These are phyloP conservation scores for Netelia melanura DNA, from an alignment of 2,888 invertebrate species.

Conservation along the genomic window DNA sequence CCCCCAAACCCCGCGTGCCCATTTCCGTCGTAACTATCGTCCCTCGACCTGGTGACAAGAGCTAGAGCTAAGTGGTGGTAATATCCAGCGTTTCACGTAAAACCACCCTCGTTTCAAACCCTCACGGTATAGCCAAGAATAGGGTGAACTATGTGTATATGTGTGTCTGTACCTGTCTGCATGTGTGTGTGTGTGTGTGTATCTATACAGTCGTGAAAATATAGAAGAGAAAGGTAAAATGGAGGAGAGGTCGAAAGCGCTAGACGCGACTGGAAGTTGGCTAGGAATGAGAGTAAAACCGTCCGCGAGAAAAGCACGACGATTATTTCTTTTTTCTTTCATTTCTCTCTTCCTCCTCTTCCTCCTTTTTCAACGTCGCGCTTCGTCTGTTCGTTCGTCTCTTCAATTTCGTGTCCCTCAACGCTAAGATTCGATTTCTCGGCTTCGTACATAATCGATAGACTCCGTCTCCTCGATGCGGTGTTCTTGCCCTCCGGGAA, in stretches of 20 bases:
- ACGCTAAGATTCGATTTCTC: conserved; percentile 50
- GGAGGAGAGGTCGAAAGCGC: background rate
- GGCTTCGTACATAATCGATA: conserved; percentile 58
- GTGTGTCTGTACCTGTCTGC: too few species aligned
- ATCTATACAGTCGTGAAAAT: background rate
- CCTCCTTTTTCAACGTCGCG: too few species aligned
- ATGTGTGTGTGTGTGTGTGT: background rate
- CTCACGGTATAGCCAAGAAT: too few species aligned
- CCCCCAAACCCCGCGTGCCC: background rate
- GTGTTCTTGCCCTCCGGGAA: background rate
- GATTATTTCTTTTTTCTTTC: too few species aligned
- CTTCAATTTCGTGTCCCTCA: conserved; percentile 43
- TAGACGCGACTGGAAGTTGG: background rate
- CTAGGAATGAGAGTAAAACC: background rate
- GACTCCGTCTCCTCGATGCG: conserved; percentile 12
- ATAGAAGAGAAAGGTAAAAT: background rate
- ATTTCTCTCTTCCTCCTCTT: background rate
- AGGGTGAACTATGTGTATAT: too few species aligned
- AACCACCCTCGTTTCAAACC: background rate
- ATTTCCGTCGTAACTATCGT: background rate
- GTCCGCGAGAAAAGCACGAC: too few species aligned
- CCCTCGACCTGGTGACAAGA: conserved; percentile 45
- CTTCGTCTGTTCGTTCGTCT: background rate
- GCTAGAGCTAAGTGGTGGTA: conserved; percentile 50
- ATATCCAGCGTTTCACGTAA: conserved; percentile 48